phyloP scores from a whole-genome alignment of 2,113 vertebrate genomes.

The Tretioscincus oriximinensis region DNA sequence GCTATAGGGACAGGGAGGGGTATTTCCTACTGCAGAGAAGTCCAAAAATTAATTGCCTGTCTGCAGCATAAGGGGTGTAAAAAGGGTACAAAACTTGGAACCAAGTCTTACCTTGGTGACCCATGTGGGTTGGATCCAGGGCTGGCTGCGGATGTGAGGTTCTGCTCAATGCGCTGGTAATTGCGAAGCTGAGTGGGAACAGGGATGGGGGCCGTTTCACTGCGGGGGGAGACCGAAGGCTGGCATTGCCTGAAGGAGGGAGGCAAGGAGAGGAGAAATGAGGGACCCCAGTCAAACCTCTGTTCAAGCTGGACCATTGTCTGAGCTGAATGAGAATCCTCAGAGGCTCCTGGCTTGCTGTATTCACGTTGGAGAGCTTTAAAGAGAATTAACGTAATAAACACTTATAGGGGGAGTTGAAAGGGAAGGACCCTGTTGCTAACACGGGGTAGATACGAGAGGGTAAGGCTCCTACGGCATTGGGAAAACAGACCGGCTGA shows the following conservation, averaged over 20 bases:
- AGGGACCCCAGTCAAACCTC: slow-evolving; percentile 22
- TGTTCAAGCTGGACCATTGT: slow-evolving; percentile 32
- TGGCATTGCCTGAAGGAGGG: slow-evolving; percentile 78
- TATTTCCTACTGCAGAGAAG: too few species aligned
- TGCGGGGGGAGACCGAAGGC: slow-evolving; percentile 83
- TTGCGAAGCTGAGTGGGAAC: slow-evolving; percentile 95
- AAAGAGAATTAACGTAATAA: too few species aligned
- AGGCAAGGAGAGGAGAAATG: slow-evolving; percentile 45
- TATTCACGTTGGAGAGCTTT: too few species aligned
- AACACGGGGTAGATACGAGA: not conserved
- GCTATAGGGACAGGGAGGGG: too few species aligned
- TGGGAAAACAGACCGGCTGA: slow-evolving; percentile 23
- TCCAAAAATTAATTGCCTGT: too few species aligned
- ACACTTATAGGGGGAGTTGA: not conserved
- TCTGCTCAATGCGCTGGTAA: slow-evolving; percentile 97
- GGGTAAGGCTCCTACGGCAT: slow-evolving; percentile 15
- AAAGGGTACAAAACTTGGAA: slow-evolving; percentile 23
- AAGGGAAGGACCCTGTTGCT: not conserved
- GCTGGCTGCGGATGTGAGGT: slow-evolving; percentile 85
- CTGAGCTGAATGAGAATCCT: slow-evolving; percentile 26
- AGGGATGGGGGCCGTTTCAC: slow-evolving; percentile 89
- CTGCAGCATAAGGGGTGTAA: too few species aligned
- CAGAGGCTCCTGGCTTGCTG: not conserved
- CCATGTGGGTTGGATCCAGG: slow-evolving; percentile 79
- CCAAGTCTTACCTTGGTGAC: slow-evolving; percentile 85